A percentile compares a stretch with the other conserved stretches of the same genome.
phyloP scores from a whole-genome alignment of 2,888 invertebrate genomes.

The Conops quadrifasciatus region DNA sequence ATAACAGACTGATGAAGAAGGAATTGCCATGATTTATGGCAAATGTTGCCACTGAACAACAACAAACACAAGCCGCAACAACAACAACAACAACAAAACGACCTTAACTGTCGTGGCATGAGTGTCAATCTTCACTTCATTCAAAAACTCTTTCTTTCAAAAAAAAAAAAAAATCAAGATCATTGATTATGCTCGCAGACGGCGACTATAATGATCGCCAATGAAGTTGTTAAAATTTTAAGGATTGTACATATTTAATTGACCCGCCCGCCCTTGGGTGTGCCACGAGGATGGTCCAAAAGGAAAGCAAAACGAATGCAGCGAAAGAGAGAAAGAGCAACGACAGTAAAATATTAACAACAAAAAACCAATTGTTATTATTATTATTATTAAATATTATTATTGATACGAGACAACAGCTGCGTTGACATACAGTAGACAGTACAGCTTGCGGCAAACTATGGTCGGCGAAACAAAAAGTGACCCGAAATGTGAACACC shows the following conservation, averaged over 20 bases:
- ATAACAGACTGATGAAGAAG: conserved; percentile 5
- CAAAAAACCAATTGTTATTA: too few relatives aligned
- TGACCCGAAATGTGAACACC: too few relatives aligned
- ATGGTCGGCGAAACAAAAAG: too few relatives aligned
- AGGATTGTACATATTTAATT: conserved; percentile 13
- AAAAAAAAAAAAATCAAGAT: background rate
- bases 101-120: background rate
- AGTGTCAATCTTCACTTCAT: too few relatives aligned
- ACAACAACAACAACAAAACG: too few relatives aligned
- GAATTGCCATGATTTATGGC: conserved; percentile 24
- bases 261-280: conserved; percentile 12
- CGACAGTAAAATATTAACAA: too few relatives aligned
- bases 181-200: background rate
- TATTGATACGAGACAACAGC: too few relatives aligned
- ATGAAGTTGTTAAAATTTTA: conserved; percentile 26
- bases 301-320: background rate
- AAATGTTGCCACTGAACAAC: background rate
- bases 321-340: too few relatives aligned
- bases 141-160: too few relatives aligned
- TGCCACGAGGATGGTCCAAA: conserved; percentile 7
- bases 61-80: background rate
- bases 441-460: too few relatives aligned
- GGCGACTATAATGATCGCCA: conserved; percentile 1
- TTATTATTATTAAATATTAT: too few relatives aligned
- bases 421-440: too few relatives aligned